Percentiles rank a stretch among this genome's conserved stretches.
Evolutionary conservation across 2,888 invertebrate species (phyloP).

Genomic region (Dromius quadrimaculatus): DNA sequence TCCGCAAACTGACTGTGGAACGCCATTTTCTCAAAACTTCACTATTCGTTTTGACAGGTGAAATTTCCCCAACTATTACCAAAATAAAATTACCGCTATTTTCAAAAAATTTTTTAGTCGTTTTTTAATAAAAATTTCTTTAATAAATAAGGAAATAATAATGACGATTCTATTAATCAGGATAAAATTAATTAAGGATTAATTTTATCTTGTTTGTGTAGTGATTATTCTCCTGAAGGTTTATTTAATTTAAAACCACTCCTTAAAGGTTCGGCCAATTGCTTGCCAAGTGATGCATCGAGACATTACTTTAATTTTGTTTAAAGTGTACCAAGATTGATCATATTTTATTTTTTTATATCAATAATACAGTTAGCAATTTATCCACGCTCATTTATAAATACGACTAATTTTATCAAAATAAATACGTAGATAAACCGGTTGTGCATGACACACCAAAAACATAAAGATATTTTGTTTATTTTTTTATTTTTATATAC

Average conservation of each 20-base stretch:
- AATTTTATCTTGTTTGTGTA: conserved; percentile 14
- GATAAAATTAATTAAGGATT: conserved; percentile 3
- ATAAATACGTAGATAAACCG: conserved; percentile 14
- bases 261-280: conserved; percentile 13
- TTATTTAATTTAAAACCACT: conserved; percentile 21
- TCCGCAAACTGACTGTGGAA: conserved; percentile 37
- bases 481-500: neutral
- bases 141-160: neutral
- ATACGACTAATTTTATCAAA: neutral
- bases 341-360: neutral
- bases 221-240: conserved; percentile 26
- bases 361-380: conserved; percentile 11
- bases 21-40: conserved; percentile 50
- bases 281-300: too few species aligned
- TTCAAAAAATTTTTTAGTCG: conserved; percentile 1
- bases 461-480: neutral
- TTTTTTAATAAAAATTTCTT: conserved; percentile 2
- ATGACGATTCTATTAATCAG: too few species aligned
- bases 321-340: too few species aligned
- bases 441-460: too few species aligned
- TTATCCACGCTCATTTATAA: neutral
- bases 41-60: conserved; percentile 31
- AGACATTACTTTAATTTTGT: too few species aligned
- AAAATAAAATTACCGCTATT: conserved; percentile 9
- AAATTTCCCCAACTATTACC: conserved; percentile 35